Conservation (phyloP, 2,888 invertebrate species). For the Tetanocera ferruginea region DNA sequence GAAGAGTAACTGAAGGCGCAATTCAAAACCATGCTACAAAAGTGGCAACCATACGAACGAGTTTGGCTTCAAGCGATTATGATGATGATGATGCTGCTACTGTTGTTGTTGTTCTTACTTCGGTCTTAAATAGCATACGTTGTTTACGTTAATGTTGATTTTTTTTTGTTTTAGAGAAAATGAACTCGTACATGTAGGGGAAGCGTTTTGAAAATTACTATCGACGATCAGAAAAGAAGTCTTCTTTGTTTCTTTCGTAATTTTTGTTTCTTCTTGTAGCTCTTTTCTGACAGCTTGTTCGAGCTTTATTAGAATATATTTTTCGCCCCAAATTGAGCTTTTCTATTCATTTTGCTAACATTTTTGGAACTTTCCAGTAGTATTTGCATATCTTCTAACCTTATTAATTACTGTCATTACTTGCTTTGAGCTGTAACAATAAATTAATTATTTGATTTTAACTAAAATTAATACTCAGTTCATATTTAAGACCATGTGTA, state of each 20-base stretch:
- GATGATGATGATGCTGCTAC: slow-evolving; percentile 9
- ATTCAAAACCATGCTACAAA: not conserved
- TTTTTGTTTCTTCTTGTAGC: not conserved
- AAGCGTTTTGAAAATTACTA: slow-evolving; percentile 1
- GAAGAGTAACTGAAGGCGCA: not conserved
- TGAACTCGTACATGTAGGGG: not conserved
- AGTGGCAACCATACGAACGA: not conserved
- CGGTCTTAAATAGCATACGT: not conserved
- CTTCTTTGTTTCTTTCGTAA: not conserved
- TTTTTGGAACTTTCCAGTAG: slow-evolving; percentile 39
- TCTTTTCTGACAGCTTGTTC: not conserved
- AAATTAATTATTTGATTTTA: slow-evolving; percentile 14
- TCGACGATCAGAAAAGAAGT: not conserved
- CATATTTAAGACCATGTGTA: not conserved
- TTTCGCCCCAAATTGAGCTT: not conserved
- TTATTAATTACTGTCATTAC: slow-evolving; percentile 22
- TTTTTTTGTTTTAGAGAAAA: not conserved
- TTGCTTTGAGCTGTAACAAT: slow-evolving; percentile 38
- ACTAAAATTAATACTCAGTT: slow-evolving; percentile 3
- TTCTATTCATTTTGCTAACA: slow-evolving; percentile 25
- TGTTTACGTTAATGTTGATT: not conserved
- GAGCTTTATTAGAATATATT: not conserved
- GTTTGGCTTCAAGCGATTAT: slow-evolving; percentile 28
- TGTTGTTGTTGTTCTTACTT: slow-evolving; percentile 33
- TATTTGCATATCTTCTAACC: slow-evolving; percentile 32